A percentile compares a stretch with the other conserved stretches of the same genome.
These are phyloP conservation scores for Dasypolia templi DNA, from an alignment of 2,888 invertebrate species.

Conservation along the genomic window DNA sequence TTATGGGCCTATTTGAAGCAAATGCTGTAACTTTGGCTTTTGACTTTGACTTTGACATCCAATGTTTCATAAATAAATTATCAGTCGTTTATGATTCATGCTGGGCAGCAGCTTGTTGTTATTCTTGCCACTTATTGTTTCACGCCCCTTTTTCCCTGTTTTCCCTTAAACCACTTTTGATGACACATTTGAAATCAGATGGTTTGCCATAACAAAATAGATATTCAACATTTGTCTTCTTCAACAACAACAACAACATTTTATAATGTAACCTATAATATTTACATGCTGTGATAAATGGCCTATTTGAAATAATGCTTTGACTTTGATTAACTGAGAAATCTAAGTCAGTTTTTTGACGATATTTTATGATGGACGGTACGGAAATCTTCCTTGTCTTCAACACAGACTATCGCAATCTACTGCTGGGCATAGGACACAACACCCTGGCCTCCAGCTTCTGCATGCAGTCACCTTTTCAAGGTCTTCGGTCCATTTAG, in stretches of 20 bases:
- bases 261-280: too few species aligned
- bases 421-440: neutral
- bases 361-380: neutral
- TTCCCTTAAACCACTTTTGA: neutral
- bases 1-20: too few species aligned
- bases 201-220: neutral
- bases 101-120: neutral
- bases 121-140: neutral
- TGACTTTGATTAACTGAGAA: too few species aligned
- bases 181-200: too few species aligned
- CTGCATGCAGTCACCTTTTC: neutral
- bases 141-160: neutral
- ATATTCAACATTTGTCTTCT: neutral
- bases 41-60: too few species aligned
- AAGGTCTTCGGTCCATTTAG: neutral
- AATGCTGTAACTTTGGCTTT: too few species aligned
- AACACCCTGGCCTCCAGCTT: neutral
- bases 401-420: neutral
- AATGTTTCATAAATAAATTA: neutral
- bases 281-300: too few species aligned
- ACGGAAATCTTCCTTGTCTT: neutral
- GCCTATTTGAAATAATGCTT: too few species aligned
- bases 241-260: too few species aligned
- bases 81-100: neutral
- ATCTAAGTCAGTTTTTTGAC: too few species aligned